phyloP scores from a whole-genome alignment of 1,140 invertebrate genomes.

The Tribolium castaneum region DNA sequence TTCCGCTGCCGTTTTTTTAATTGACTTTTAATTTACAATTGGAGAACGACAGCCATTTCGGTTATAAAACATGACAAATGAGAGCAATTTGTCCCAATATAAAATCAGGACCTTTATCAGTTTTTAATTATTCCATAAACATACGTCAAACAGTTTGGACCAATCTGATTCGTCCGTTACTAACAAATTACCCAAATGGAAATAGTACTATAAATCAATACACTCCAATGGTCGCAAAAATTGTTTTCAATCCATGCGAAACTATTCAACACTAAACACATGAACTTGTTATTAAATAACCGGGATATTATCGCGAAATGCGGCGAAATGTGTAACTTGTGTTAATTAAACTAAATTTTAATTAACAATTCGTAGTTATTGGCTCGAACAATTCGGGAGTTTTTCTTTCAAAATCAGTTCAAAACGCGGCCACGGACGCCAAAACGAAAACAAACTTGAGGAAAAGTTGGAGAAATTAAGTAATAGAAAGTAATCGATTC shows the following conservation, averaged over 20 bases:
- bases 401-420: not conserved
- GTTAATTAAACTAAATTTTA: constrained; percentile 12
- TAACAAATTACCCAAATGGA: not conserved
- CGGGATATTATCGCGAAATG: not conserved
- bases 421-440: constrained; percentile 9
- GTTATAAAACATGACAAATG: constrained; percentile 36
- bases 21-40: constrained; percentile 36
- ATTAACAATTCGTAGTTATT: not conserved
- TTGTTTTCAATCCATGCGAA: not conserved
- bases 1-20: not conserved
- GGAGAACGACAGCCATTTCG: constrained; percentile 25
- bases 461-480: constrained; percentile 39
- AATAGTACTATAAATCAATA: not conserved
- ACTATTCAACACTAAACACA: not conserved
- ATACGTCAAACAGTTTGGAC: constrained; percentile 4
- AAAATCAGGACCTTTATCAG: constrained; percentile 28
- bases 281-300: constrained; percentile 13
- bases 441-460: constrained; percentile 23
- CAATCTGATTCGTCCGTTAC: not conserved
- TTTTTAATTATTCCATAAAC: constrained; percentile 37
- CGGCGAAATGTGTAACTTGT: not conserved
- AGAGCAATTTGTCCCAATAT: constrained; percentile 16
- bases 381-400: too few relatives aligned
- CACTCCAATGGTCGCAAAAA: not conserved
- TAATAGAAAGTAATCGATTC: too few relatives aligned